These are phyloP conservation scores for Siniperca obscura DNA, from an alignment of 2,797 vertebrate genomes.

Conservation along the genomic window DNA sequence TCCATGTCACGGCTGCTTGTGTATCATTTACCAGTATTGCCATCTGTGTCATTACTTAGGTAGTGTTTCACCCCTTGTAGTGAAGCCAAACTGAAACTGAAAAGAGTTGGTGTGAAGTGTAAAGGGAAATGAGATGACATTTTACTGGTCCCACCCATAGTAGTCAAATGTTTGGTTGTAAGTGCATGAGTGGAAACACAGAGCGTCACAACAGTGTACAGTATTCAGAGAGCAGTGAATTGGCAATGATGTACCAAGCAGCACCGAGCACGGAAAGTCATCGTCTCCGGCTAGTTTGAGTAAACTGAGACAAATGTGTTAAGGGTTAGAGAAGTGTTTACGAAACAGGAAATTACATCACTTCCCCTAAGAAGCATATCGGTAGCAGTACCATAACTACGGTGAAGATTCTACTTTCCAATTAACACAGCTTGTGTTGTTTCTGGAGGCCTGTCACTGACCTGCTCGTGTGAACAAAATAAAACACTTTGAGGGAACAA, in stretches of 20 bases:
- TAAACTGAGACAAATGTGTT: slow-evolving; percentile 62
- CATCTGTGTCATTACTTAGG: slow-evolving; percentile 45
- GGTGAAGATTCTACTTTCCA: slow-evolving; percentile 62
- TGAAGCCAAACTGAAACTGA: slow-evolving; percentile 66
- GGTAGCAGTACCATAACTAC: slow-evolving; percentile 47
- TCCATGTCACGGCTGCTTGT: slow-evolving; percentile 40
- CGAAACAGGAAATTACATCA: slow-evolving; percentile 79
- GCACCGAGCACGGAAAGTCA: slow-evolving; percentile 27
- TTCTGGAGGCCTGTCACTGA: background rate
- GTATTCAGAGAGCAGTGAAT: slow-evolving; percentile 8
- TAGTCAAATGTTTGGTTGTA: slow-evolving; percentile 48
- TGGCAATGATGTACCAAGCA: slow-evolving; percentile 1
- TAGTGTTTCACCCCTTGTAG: slow-evolving; percentile 52
- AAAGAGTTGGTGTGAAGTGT: slow-evolving; percentile 53
- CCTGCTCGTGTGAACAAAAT: background rate
- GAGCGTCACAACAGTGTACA: slow-evolving; percentile 25
- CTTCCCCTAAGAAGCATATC: slow-evolving; percentile 65
- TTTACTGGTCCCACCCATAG: slow-evolving; percentile 69
- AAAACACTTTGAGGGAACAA: background rate
- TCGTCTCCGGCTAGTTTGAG: slow-evolving; percentile 34
- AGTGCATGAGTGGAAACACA: slow-evolving; percentile 51
- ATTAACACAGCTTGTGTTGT: slow-evolving; percentile 31
- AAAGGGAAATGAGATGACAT: slow-evolving; percentile 74
- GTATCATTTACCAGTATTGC: slow-evolving; percentile 50
- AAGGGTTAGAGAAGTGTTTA: slow-evolving; percentile 69